Percentiles rank a stretch among this genome's conserved stretches.
Evolutionary conservation across 2,888 invertebrate species (phyloP).

Genomic region (Shargacucullia verbasci): DNA sequence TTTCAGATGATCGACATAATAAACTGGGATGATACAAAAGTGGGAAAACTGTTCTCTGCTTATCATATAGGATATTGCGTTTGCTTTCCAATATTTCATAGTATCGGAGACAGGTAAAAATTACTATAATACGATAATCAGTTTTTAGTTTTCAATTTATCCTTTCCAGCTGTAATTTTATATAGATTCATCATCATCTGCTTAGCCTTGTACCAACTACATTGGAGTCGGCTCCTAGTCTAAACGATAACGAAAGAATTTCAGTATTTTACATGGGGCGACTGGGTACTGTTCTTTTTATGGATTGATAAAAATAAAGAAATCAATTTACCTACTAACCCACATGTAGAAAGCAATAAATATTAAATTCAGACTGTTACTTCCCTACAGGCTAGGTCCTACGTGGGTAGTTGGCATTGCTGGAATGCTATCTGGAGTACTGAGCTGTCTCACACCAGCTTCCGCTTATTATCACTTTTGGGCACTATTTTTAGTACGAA

Average conservation of each 20-base stretch:
- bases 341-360: too few relatives aligned
- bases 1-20: constrained; percentile 75
- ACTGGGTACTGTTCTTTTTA: too few relatives aligned
- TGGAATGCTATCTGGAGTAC: constrained; percentile 75
- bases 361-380: too few relatives aligned
- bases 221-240: too few relatives aligned
- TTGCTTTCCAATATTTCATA: constrained; percentile 85
- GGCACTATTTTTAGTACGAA: constrained; percentile 75
- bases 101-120: constrained; percentile 77
- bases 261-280: too few relatives aligned
- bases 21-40: constrained; percentile 78
- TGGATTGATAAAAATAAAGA: too few relatives aligned
- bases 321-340: too few relatives aligned
- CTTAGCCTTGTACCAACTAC: too few relatives aligned
- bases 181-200: too few relatives aligned
- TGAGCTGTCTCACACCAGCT: constrained; percentile 78
- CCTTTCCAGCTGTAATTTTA: too few relatives aligned
- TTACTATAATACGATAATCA: background rate
- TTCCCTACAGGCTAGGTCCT: constrained; percentile 73
- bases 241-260: too few relatives aligned
- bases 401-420: constrained; percentile 81
- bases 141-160: too few relatives aligned
- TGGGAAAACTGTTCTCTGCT: constrained; percentile 77
- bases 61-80: constrained; percentile 83
- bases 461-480: constrained; percentile 78